A percentile compares a stretch with the other conserved stretches of the same genome.
phyloP scores from a whole-genome alignment of 2,113 vertebrate genomes.

The Amphilophus citrinellus region DNA sequence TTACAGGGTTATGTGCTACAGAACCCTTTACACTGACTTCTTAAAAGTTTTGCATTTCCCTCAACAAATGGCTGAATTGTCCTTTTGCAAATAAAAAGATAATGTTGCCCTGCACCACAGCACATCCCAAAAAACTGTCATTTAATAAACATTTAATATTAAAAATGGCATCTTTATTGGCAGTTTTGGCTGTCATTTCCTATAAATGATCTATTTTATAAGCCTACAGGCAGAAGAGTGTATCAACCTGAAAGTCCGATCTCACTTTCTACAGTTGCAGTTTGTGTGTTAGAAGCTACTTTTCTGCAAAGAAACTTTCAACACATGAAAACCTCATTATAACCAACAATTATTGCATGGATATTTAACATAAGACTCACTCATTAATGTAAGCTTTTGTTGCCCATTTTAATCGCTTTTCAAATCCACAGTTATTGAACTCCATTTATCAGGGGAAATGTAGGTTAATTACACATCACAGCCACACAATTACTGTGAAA shows the following conservation, averaged over 20 bases:
- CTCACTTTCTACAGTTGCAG: background rate
- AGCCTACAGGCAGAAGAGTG: background rate
- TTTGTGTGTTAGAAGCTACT: background rate
- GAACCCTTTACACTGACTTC: background rate
- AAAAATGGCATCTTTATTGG: background rate
- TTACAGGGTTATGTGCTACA: background rate
- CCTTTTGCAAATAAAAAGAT: background rate
- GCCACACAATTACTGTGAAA: slow-evolving; percentile 28
- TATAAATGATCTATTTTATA: background rate
- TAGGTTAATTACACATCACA: slow-evolving; percentile 30
- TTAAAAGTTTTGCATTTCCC: background rate
- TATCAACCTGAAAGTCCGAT: background rate
- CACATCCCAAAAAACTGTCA: background rate
- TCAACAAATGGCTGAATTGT: background rate
- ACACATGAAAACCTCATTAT: background rate
- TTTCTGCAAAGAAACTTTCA: background rate
- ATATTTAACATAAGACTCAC: background rate
- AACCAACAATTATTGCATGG: background rate
- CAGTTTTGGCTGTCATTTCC: background rate
- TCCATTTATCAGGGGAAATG: slow-evolving; percentile 9
- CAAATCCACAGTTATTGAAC: slow-evolving; percentile 17
- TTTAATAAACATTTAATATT: background rate
- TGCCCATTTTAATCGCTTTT: slow-evolving; percentile 60
- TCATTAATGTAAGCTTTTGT: slow-evolving; percentile 12
- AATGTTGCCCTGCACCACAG: background rate